Evolutionary conservation across 2,113 vertebrate species (phyloP).

Genomic region (Podilymbus podiceps): DNA sequence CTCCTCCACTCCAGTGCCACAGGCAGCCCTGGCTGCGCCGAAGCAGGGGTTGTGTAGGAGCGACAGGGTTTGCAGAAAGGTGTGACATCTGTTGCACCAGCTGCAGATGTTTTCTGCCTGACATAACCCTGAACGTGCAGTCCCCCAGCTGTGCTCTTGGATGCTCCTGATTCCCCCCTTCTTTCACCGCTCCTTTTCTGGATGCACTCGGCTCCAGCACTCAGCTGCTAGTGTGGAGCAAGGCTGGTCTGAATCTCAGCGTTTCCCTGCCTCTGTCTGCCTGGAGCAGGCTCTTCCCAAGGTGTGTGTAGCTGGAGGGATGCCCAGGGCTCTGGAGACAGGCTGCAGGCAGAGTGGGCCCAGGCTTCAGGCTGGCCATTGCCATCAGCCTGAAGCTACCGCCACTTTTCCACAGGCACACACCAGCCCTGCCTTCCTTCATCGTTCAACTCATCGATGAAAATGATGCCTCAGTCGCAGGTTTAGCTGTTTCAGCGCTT

Average conservation of each 20-base stretch:
- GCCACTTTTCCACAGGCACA: accelerated
- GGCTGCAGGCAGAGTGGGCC: neutral
- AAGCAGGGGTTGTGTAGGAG: neutral
- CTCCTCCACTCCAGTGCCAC: neutral
- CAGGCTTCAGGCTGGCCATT: neutral
- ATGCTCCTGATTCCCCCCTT: neutral
- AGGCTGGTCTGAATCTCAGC: neutral
- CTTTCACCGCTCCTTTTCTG: neutral
- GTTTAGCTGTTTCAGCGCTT: neutral
- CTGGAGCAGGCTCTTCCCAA: neutral
- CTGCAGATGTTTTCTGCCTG: neutral
- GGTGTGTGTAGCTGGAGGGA: neutral
- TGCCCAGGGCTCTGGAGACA: neutral
- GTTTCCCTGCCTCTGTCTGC: neutral
- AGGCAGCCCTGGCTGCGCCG: neutral
- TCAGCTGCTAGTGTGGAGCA: neutral
- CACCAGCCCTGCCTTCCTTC: neutral
- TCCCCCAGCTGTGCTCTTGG: neutral
- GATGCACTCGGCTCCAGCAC: neutral
- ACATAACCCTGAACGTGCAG: neutral
- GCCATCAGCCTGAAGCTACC: neutral
- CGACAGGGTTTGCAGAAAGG: neutral
- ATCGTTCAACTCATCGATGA: neutral
- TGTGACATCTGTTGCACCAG: neutral
- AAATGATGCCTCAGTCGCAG: neutral